Base-by-base conservation (phyloP, 2,797 vertebrate genomes). In the Hyperoplus immaculatus region DNA sequence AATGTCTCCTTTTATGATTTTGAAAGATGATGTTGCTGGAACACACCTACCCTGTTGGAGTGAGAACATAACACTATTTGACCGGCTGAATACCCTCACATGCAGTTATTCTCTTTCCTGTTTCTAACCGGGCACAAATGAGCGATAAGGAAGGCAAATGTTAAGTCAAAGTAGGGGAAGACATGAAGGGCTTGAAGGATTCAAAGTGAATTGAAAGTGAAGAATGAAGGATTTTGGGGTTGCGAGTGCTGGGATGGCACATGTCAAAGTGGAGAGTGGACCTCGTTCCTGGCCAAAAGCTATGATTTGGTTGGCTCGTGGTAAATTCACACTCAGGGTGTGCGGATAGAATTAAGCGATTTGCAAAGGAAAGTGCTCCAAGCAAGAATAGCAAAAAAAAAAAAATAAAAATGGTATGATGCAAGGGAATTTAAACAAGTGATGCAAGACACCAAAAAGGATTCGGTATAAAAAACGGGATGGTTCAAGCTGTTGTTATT, bases 261-360 rank as follows among this genome's bases (percentile, higher is more conserved):
- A 14, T 67, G 71, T 66, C 45, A 50, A 41, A 53, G 66, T 0
- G 7, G 41, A 39, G 43, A 47, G 54, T 39, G 6, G 54, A 71
- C 29, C 6, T 39, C 7, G 29, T 57, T 64, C 61, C 12, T 10
- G 0, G 54, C 60, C 59, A 47, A 60, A 63, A 49, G 58, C 59
- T 59, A 47, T 79, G 71, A 77, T 77, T 68, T 78, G 63, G 69
- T 63, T 72, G 75, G 29, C 62, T 84, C 60, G 57, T 69, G 50
- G 55, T 75, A 66, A 78, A 76, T 87, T 87, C 72, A 87, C 77
- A 83, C 62, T 72, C 57, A 16, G 47, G 60, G 66, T 79, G 54
- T 53, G 51, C 18, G 76, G 58, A 59, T 41, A 53, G 55, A 80
- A 55, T 58, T 47, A 71, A 73, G 51, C 79, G 50, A 77, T 77